Conservation (phyloP, 2,797 vertebrate genomes). For the Alcedo atthis region DNA sequence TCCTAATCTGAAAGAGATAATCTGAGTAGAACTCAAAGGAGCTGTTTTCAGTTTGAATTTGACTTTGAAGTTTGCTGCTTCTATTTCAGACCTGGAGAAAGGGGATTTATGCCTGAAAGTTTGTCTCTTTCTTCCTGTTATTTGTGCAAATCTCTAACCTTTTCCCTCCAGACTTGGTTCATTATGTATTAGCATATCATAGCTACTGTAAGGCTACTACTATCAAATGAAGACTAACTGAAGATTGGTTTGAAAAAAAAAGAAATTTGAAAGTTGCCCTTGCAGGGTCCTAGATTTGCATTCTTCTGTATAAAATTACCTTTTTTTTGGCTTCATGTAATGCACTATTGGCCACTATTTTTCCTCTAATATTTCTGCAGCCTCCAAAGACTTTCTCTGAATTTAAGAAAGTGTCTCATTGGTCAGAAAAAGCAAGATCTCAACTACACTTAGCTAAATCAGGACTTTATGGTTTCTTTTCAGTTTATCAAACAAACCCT, state of each 20-base stretch:
- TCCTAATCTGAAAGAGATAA: background rate
- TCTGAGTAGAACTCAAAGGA: background rate
- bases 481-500: background rate
- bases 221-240: background rate
- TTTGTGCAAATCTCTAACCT: background rate
- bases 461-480: background rate
- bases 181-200: background rate
- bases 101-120: background rate
- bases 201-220: background rate
- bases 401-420: background rate
- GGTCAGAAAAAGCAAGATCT: background rate
- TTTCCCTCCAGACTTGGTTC: background rate
- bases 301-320: background rate
- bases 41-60: background rate
- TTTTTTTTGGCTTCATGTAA: background rate
- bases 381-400: background rate
- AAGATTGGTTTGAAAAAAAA: background rate
- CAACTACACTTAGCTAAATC: background rate
- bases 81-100: background rate
- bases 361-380: background rate
- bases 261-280: background rate
- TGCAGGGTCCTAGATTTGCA: background rate
- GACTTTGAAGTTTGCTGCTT: background rate
- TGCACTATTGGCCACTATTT: background rate
- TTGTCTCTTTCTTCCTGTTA: background rate